Conservation (phyloP, 2,113 vertebrate genomes). For the Pelodiscus sinensis region DNA sequence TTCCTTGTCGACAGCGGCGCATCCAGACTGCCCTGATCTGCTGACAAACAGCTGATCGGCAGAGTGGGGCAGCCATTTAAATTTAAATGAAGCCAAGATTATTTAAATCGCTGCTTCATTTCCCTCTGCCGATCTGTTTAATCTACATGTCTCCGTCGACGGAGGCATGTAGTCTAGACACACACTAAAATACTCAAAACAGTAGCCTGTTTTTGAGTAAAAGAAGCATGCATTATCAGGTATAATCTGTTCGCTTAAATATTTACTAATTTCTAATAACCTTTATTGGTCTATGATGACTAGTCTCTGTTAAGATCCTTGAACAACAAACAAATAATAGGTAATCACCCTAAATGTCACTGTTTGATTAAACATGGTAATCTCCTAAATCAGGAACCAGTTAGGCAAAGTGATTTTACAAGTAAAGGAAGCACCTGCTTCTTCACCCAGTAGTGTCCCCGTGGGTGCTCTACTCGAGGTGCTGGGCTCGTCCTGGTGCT, state of each 20-base stretch:
- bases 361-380: conserved; percentile 74
- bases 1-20: too few relatives aligned
- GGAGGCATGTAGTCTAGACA: too few relatives aligned
- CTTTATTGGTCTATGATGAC: conserved; percentile 75
- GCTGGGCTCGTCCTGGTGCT: too few relatives aligned
- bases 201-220: conserved; percentile 21
- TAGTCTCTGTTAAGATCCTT: conserved; percentile 73
- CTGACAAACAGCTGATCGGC: too few relatives aligned
- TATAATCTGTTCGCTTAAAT: conserved; percentile 63
- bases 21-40: too few relatives aligned
- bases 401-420: conserved; percentile 77
- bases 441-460: too few relatives aligned
- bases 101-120: too few relatives aligned
- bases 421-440: conserved; percentile 81
- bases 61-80: too few relatives aligned
- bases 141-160: too few relatives aligned
- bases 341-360: conserved; percentile 72
- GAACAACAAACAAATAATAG: conserved; percentile 80
- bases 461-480: too few relatives aligned
- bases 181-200: conserved; percentile 29
- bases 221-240: conserved; percentile 4
- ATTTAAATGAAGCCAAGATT: too few relatives aligned
- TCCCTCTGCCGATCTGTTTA: too few relatives aligned
- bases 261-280: conserved; percentile 66
- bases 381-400: conserved; percentile 78